Evolutionary conservation across 1,140 invertebrate species (phyloP), one percentile per base, ranked within the genome.

Genomic region (Belonocnema kinseyi): DNA sequence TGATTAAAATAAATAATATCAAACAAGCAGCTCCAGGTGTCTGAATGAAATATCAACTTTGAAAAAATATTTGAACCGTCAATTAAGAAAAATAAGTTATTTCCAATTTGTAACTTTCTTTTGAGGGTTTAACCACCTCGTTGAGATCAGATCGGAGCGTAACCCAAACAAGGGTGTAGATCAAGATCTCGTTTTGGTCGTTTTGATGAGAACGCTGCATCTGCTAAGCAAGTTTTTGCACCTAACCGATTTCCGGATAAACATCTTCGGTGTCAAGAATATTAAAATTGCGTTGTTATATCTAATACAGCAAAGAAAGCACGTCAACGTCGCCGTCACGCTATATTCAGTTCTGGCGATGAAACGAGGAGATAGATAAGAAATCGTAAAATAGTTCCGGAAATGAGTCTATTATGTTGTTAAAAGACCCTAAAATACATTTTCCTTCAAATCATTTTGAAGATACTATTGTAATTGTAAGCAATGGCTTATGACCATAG

Each of bases 191-290:
- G 77, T 84, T 85, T 85, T 80, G 76, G 78, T 85, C 77, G 76
- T 80, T 85, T 72, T 77, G 77, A 80, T 86, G 83, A 82, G 87
- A 89, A 89, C 80, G 73, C 78, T 76, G 84, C 88, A 88, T 90
- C 86, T 88, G 88, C 77, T 82, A 70, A 33, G 61, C 74, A 81
- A 77, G 76, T 78, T 80, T 77, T 82, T 78, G 82, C 71, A 82
- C 74, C 74, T 76, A 76, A 16, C 77, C 56, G 75, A 80, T 86
- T 77, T 83, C 80, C 76, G 77, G 87, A 87, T 88, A 88, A 87
- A 70, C 76, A 87, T 87, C 87, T 85, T 78, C 40, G 40, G 77
- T 21, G 79, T 70, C 73, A 73, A 75, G 80, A 73, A 80, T 85
- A 82, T 80, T 85, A 80, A 84, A 85, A 81, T 86, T 82, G 80